Percentiles rank a stretch among this genome's conserved stretches.
Conservation (phyloP, 2,113 vertebrate genomes). For the Balaeniceps rex region DNA sequence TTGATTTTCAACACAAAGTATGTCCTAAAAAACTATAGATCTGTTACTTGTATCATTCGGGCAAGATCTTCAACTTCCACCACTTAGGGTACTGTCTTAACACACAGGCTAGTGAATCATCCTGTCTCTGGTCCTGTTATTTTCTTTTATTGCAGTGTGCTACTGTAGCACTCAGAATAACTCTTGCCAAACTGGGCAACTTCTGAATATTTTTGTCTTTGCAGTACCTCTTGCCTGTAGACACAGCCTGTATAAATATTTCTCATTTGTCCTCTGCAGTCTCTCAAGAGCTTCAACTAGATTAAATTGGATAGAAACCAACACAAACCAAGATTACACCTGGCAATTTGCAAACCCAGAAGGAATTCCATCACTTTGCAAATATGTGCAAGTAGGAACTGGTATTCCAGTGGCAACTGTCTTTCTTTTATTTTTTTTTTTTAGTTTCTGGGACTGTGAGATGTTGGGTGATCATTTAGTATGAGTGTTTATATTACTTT, state of each 20-base stretch:
- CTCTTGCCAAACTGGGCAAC: not conserved
- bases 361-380: not conserved
- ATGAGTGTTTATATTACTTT: not conserved
- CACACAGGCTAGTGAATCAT: not conserved
- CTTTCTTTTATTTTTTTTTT: not conserved
- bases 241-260: not conserved
- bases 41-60: not conserved
- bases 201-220: conserved; percentile 5
- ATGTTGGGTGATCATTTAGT: not conserved
- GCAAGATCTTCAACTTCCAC: not conserved
- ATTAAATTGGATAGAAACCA: conserved; percentile 19
- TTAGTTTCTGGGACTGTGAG: not conserved
- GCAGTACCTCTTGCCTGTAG: not conserved
- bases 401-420: not conserved
- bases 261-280: not conserved
- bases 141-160: not conserved
- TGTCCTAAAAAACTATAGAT: not conserved
- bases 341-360: not conserved
- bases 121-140: not conserved
- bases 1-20: not conserved
- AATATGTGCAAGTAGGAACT: not conserved
- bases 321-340: conserved; percentile 9
- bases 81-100: not conserved
- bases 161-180: not conserved
- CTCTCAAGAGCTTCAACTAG: not conserved